These are phyloP conservation scores for Melitaea cinxia DNA, from an alignment of 1,140 invertebrate genomes.

Conservation along the genomic window DNA sequence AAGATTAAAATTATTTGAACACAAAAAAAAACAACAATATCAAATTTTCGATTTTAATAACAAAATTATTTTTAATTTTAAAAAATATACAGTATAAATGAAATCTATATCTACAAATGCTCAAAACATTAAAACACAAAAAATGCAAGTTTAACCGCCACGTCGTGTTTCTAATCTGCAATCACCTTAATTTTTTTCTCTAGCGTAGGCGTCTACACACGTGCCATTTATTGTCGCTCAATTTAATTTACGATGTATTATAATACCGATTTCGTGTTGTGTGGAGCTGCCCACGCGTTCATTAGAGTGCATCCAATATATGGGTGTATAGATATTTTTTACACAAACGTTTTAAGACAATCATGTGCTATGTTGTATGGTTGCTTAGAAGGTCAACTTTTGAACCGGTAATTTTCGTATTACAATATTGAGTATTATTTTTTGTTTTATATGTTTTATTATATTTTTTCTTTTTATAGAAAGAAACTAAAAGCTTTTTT, in stretches of 20 bases:
- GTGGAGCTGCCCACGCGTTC: constrained; percentile 20
- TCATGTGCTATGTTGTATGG: not conserved
- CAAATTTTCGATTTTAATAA: too few relatives aligned
- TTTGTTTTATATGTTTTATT: too few relatives aligned
- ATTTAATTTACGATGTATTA: constrained; percentile 36
- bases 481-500: too few relatives aligned
- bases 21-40: too few relatives aligned
- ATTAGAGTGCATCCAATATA: constrained; percentile 16
- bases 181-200: constrained; percentile 19
- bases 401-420: too few relatives aligned
- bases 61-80: too few relatives aligned
- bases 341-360: constrained; percentile 1
- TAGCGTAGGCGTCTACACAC: constrained; percentile 40
- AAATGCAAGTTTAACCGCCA: not conserved
- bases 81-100: too few relatives aligned
- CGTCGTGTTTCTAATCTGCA: not conserved
- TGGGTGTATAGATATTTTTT: not conserved
- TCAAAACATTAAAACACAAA: too few relatives aligned
- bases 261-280: constrained; percentile 22
- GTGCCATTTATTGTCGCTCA: constrained; percentile 25
- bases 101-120: too few relatives aligned
- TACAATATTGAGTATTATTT: too few relatives aligned
- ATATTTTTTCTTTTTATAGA: too few relatives aligned
- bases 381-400: not conserved
- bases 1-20: too few relatives aligned